Percentiles rank a stretch among this genome's conserved stretches.
Evolutionary conservation across 2,888 invertebrate genomes (phyloP).

Genomic region (Thecophora atra): DNA sequence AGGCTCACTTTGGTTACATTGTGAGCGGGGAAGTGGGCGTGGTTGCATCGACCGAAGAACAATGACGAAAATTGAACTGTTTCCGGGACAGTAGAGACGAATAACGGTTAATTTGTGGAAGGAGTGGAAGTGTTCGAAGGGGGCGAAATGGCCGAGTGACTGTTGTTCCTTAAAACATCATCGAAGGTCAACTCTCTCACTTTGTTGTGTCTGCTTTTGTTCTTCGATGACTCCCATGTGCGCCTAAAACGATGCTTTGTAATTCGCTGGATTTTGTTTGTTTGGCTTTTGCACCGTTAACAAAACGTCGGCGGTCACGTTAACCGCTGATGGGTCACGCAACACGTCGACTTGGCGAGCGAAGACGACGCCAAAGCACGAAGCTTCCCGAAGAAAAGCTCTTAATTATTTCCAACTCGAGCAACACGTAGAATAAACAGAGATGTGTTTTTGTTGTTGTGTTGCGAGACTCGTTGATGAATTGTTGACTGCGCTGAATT

Average conservation of each 20-base stretch:
- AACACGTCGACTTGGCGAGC: too few species aligned
- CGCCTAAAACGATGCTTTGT: neutral
- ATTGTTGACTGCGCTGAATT: too few species aligned
- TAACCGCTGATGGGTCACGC: slow-evolving; percentile 22
- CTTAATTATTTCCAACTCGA: slow-evolving; percentile 4
- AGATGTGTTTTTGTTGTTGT: neutral
- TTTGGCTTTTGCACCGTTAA: slow-evolving; percentile 5
- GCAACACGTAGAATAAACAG: neutral
- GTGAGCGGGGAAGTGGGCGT: neutral
- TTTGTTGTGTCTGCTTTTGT: neutral
- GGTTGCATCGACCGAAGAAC: neutral
- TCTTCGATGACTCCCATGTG: neutral
- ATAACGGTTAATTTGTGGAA: neutral
- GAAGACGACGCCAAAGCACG: slow-evolving; percentile 6
- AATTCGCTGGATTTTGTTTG: neutral
- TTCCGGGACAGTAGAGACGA: neutral
- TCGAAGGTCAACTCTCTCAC: too few species aligned
- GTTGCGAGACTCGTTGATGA: too few species aligned
- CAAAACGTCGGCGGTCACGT: slow-evolving; percentile 23
- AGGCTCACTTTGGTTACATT: slow-evolving; percentile 23
- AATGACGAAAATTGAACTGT: neutral
- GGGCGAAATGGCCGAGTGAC: too few species aligned
- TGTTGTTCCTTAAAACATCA: too few species aligned
- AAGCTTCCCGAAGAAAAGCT: slow-evolving; percentile 1
- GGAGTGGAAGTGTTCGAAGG: too few species aligned